Evolutionary conservation across 2,797 vertebrate genomes (phyloP).

Genomic region (Pogonophryne albipinna): DNA sequence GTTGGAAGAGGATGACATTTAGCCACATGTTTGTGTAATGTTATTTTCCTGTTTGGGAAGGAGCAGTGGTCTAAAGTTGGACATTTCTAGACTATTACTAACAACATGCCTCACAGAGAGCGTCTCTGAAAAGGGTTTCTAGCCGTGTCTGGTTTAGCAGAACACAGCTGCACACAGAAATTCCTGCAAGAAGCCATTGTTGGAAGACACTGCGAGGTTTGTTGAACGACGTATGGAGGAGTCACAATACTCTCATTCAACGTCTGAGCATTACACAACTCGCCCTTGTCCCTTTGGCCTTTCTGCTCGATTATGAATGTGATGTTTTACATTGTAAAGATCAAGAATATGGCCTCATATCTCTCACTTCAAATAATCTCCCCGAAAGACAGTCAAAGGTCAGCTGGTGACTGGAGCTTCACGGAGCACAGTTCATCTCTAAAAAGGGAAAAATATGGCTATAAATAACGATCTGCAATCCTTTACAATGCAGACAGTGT

Average conservation of each 20-base stretch:
- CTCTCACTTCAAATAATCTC: background rate
- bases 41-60: conserved; percentile 43
- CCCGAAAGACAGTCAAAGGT: background rate
- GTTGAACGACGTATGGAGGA: conserved; percentile 65
- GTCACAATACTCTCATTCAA: conserved; percentile 80
- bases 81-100: conserved; percentile 75
- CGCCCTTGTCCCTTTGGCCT: conserved; percentile 38
- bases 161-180: conserved; percentile 70
- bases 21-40: conserved; percentile 28
- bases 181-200: conserved; percentile 78
- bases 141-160: conserved; percentile 67
- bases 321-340: conserved; percentile 53
- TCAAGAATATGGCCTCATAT: conserved; percentile 24
- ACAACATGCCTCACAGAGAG: conserved; percentile 58
- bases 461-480: background rate
- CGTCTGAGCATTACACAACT: conserved; percentile 23
- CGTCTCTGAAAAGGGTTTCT: conserved; percentile 66
- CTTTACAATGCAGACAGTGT: conserved; percentile 9
- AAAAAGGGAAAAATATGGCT: background rate
- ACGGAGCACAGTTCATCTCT: background rate
- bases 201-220: conserved; percentile 76
- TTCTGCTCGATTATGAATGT: conserved; percentile 50
- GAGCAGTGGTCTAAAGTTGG: conserved; percentile 44
- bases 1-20: conserved; percentile 13
- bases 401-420: conserved; percentile 7